Conservation (phyloP, 2,113 vertebrate species). For the Etia nguti region DNA sequence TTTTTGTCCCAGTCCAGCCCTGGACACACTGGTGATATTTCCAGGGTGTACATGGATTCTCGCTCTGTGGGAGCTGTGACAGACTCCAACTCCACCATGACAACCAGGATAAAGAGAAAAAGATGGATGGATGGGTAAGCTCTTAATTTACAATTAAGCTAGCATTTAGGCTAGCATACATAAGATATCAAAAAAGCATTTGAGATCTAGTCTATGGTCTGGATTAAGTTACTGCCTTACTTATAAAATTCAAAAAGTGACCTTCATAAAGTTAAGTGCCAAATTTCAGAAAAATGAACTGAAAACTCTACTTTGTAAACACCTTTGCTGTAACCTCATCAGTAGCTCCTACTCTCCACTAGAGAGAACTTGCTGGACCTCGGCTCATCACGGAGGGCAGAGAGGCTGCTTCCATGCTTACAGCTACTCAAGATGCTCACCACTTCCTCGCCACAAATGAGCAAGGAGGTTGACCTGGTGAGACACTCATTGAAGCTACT, state of each 20-base stretch:
- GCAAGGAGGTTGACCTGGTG: not conserved
- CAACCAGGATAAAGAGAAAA: not conserved
- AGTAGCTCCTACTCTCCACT: not conserved
- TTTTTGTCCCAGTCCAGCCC: no score
- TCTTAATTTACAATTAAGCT: not conserved
- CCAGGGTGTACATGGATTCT: not conserved
- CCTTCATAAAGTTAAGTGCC: not conserved
- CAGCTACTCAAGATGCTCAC: not conserved
- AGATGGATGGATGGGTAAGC: not conserved
- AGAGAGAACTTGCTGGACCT: not conserved
- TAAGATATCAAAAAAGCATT: not conserved
- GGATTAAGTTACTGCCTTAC: not conserved
- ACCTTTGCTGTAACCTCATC: not conserved
- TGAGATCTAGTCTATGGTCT: not conserved
- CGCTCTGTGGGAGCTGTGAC: not conserved
- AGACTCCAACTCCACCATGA: not conserved
- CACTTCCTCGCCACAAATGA: not conserved
- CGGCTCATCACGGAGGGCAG: not conserved
- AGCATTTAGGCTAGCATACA: not conserved
- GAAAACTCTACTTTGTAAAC: not conserved
- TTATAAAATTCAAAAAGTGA: not conserved
- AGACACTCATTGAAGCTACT: not conserved
- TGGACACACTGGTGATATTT: not conserved
- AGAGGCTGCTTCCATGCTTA: not conserved
- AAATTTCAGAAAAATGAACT: not conserved